Evolutionary conservation across 2,797 vertebrate genomes (phyloP), one percentile per base, ranked within the genome.

Genomic region (Enteromius trimaculatus): DNA sequence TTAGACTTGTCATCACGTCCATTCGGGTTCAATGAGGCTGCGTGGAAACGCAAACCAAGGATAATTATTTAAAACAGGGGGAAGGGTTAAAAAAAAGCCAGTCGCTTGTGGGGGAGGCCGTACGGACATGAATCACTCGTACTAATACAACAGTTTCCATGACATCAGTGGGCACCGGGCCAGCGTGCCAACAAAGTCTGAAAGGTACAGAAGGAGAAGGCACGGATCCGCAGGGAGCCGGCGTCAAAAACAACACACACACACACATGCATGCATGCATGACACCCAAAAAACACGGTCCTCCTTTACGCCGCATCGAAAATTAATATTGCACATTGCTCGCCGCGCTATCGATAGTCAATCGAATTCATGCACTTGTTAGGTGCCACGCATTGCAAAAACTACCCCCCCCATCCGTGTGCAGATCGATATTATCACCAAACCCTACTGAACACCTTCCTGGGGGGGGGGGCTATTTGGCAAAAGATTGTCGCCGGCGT

Each of bases 101-200:
- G 86, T 92, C 90, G 76, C 91, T 93, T 92, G 94, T 94, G 95
- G 95, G 94, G 95, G 94, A 94, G 94, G 94, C 51, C 66, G 94
- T 93, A 93, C 91, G 95, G 95, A 96, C 96, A 95, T 96, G 96
- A 97, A 97, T 98, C 97, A 97, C 95, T 97, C 95, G 94, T 95
- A 95, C 95, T 93, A 95, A 97, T 96, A 96, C 96, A 96, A 97
- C 96, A 96, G 97, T 98, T 98, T 97, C 97, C 97, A 98, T 98
- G 97, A 98, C 97, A 98, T 97, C 97, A 94, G 92, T 92, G 96
- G 97, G 97, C 97, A 97, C 93, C 90, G 84, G 94, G 97, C 97
- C 97, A 98, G 95, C 94, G 94, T 95, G 96, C 95, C 93, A 92
- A 94, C 94, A 94, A 96, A 97, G 96, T 94, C 95, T 96, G 94